Percentiles rank a stretch among this genome's conserved stretches.
These are phyloP conservation scores for Hypocryptadius cinnamomeus DNA, from an alignment of 2,113 vertebrate genomes.

Conservation along the genomic window DNA sequence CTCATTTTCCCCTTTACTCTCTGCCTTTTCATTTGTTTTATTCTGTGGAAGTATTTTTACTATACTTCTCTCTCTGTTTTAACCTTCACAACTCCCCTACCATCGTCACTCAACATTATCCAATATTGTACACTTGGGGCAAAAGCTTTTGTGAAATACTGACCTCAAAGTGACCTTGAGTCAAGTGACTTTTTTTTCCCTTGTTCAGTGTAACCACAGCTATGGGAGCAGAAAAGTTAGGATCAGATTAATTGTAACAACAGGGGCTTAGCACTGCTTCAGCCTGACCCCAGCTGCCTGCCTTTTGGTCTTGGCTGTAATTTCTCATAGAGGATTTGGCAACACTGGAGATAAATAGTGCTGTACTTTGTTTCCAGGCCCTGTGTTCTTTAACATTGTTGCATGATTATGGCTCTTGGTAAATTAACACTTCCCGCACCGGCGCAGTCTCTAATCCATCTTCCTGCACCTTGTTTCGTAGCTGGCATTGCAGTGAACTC, in stretches of 20 bases:
- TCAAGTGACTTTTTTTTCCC: neutral
- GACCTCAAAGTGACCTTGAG: neutral
- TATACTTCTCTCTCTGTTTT: neutral
- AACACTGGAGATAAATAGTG: neutral
- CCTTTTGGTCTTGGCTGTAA: neutral
- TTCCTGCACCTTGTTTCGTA: neutral
- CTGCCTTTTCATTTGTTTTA: neutral
- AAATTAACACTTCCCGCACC: neutral
- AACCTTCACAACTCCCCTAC: constrained; percentile 6
- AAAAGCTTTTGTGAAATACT: neutral
- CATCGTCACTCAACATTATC: neutral
- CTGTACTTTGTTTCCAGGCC: neutral
- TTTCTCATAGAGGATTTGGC: neutral
- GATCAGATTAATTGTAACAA: neutral
- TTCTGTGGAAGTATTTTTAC: neutral
- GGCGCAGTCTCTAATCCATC: neutral
- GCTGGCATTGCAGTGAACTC: neutral
- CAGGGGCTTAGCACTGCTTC: constrained; percentile 60
- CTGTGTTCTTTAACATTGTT: neutral
- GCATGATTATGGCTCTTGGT: constrained; percentile 35
- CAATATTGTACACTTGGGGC: neutral
- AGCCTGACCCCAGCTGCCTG: constrained; percentile 50
- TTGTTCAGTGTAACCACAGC: neutral
- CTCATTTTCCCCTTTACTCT: neutral
- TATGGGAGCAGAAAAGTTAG: constrained; percentile 1